Base-by-base conservation (phyloP, 2,113 vertebrate genomes). In the Halcyon senegalensis region DNA sequence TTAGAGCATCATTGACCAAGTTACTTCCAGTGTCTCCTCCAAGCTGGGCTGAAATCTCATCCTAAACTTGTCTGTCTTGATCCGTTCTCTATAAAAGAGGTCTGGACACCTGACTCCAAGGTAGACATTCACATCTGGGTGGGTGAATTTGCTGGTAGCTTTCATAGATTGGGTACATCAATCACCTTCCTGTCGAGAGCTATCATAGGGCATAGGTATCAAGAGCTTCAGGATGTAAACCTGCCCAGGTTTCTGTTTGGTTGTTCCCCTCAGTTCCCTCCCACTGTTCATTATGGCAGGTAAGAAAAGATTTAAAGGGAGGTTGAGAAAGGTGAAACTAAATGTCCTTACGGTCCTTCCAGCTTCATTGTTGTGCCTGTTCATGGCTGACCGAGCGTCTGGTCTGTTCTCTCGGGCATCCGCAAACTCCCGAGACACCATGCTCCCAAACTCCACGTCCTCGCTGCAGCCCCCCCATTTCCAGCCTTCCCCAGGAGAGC, bases 381-480 rank as follows among this genome's bases (percentile, higher is more conserved):
- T 99, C 99, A 99, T 99, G 53, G 99, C 99, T 0, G 99, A 99
- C 24, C 99, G 99, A 1, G 99, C 99, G 0, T 99, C 99, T 0
- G 99, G 99, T 14, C 99, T 96, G 98, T 99, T 99, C 97, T 99
- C 99, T 31, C 99, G 98, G 1, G 99, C 99, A 1, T 99, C 99
- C 0, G 99, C 99, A 30, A 99, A 99, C 95, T 99, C 99, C 64
- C 99, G 98, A 23, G 99, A 99, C 93, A 99, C 99, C 99, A 99
- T 99, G 91, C 98, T 99, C 11, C 99, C 99, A 33, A 99, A 99
- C 53, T 99, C 99, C 79, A 99, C 98, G 16, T 99, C 99, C 94
- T 99, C 99, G 0, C 99, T 99, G 98, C 99, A 99, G 97, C 99
- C 99, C 0, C 99, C 99, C 99, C 99, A 99, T 95, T 99, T 99